Conservation (phyloP, 2,888 invertebrate genomes). For the Lochmaea crataegi region DNA sequence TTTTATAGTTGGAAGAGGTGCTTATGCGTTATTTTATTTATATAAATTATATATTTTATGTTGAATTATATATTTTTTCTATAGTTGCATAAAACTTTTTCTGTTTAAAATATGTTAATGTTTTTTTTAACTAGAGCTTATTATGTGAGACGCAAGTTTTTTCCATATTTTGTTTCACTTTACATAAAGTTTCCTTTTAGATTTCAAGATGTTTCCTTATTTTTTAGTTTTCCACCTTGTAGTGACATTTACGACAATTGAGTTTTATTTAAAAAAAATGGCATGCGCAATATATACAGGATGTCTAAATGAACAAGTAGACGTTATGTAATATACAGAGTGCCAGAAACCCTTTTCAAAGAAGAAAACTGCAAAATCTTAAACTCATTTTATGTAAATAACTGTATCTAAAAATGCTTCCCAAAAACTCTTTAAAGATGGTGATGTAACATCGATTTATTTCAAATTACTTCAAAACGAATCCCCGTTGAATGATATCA, state of each 20-base stretch:
- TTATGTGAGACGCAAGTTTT: not conserved
- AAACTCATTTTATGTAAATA: too few species aligned
- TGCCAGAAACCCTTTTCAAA: too few species aligned
- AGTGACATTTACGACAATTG: slow-evolving; percentile 35
- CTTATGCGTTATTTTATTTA: slow-evolving; percentile 4
- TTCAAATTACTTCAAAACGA: too few species aligned
- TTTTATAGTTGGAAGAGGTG: slow-evolving; percentile 1
- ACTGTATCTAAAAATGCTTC: too few species aligned
- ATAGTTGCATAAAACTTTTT: not conserved
- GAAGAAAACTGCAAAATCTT: too few species aligned
- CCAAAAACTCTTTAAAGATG: too few species aligned
- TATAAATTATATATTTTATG: slow-evolving; percentile 1
- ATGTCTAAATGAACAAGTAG: slow-evolving; percentile 3
- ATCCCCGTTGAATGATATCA: too few species aligned
- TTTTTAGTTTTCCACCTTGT: not conserved
- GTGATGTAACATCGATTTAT: too few species aligned
- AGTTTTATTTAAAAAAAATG: slow-evolving; percentile 42
- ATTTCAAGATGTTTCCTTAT: not conserved
- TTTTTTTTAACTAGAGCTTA: not conserved
- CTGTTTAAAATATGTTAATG: not conserved
- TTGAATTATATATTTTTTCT: slow-evolving; percentile 3
- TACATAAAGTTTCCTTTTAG: not conserved
- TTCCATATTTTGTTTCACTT: slow-evolving; percentile 1
- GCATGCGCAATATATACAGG: slow-evolving; percentile 39
- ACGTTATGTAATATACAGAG: not conserved